These are phyloP conservation scores for Crioceris asparagi DNA, from an alignment of 2,888 invertebrate species.

Conservation along the genomic window DNA sequence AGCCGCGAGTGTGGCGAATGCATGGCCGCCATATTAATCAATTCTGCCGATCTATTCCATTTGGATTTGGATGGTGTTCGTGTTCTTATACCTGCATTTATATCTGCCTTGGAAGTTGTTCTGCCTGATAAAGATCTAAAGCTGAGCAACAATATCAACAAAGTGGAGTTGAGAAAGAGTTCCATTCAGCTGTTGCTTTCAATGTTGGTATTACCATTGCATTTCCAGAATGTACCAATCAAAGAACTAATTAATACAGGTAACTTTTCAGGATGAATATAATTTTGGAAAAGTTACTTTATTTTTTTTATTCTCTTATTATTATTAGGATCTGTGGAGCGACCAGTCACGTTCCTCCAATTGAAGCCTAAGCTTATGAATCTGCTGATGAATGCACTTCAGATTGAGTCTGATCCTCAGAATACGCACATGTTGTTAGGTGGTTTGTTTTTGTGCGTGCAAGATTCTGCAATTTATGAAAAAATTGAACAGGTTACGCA, in stretches of 20 bases:
- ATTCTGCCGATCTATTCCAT: constrained; percentile 78
- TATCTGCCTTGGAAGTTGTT: constrained; percentile 83
- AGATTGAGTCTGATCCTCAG: constrained; percentile 72
- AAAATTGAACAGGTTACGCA: constrained; percentile 53
- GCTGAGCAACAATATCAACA: constrained; percentile 61
- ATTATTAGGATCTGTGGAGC: constrained; percentile 23
- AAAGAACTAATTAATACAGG: constrained; percentile 54
- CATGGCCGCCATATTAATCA: constrained; percentile 77
- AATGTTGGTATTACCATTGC: constrained; percentile 83
- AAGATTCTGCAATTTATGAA: constrained; percentile 69
- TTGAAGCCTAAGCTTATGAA: constrained; percentile 68
- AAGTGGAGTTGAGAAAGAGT: constrained; percentile 75
- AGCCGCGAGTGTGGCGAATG: constrained; percentile 58
- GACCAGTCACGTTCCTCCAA: constrained; percentile 49
- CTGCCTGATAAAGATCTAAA: constrained; percentile 77
- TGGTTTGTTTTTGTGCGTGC: constrained; percentile 64
- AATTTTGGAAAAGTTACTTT: constrained; percentile 1
- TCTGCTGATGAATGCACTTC: constrained; percentile 69
- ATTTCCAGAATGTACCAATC: constrained; percentile 70
- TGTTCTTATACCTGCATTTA: constrained; percentile 80
- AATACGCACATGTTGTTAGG: constrained; percentile 84
- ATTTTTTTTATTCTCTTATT: neutral
- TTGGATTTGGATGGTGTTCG: constrained; percentile 88
- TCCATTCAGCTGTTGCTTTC: constrained; percentile 87
- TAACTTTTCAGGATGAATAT: constrained; percentile 11